phyloP scores from a whole-genome alignment of 2,888 invertebrate genomes.

The Stenchaetothrips biformis region DNA sequence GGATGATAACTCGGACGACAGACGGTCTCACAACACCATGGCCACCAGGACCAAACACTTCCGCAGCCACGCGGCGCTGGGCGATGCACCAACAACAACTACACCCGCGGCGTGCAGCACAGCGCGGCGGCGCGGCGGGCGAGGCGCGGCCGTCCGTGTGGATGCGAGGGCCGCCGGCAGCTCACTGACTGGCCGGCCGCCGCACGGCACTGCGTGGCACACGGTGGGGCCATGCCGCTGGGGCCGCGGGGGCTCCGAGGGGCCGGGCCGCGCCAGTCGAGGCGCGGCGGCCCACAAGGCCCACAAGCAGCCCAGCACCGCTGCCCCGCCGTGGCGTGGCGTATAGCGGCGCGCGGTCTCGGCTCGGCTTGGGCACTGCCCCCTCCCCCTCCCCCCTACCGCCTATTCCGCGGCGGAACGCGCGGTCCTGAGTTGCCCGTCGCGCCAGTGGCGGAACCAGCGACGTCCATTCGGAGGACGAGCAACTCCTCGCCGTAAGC shows the following conservation, averaged over 20 bases:
- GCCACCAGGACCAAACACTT: not conserved
- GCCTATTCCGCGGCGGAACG: too few species aligned
- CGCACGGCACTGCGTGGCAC: not conserved
- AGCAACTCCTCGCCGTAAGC: too few species aligned
- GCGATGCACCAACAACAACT: not conserved
- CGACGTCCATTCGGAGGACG: too few species aligned
- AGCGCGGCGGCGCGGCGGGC: not conserved
- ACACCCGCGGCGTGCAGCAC: not conserved
- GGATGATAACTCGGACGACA: too few species aligned
- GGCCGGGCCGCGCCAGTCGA: not conserved
- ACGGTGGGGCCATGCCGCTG: too few species aligned
- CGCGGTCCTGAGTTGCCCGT: too few species aligned
- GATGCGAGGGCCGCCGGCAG: conserved; percentile 10
- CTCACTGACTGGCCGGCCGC: not conserved
- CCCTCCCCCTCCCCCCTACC: too few species aligned
- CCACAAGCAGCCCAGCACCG: too few species aligned
- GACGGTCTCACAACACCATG: too few species aligned
- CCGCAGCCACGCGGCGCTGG: not conserved
- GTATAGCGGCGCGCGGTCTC: not conserved
- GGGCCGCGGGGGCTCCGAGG: too few species aligned
- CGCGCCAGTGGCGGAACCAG: too few species aligned
- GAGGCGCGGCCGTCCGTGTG: not conserved
- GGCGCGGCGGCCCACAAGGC: not conserved
- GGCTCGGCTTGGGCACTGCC: not conserved
- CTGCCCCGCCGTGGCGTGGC: not conserved